Evolutionary conservation across 2,888 invertebrate species (phyloP), one percentile per base, ranked within the genome.

Genomic region (Pristionchus entomophagus): DNA sequence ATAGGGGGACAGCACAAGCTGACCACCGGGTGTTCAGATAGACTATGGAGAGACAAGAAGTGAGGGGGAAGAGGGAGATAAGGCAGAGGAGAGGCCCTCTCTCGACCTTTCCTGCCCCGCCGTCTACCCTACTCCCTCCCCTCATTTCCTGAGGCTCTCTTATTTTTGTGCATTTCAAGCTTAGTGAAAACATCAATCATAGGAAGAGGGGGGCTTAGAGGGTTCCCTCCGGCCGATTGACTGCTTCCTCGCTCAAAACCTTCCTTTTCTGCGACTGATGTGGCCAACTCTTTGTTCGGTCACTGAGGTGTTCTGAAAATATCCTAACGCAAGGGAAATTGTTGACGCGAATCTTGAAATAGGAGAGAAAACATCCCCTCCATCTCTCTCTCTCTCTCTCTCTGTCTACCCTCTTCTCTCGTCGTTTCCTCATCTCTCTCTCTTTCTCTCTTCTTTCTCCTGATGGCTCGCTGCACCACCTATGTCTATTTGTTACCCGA

Each of bases 1-100:
- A 73, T 73, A 45, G 73, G 4, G 73, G n/a, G 73, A 3, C 73
- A 41, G 41, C 12, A 45, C 73, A 73, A 73, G 73, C 45, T 35
- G 73, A 41, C 56, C 73, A 73, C 38, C 26, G 51, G 29, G 29
- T 51, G 49, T 49, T 49, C 26, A 82, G 82, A 59, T 29, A 59
- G 26, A 56, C 26, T 4, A 14, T 2, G 10, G 59, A 82, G 51
- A 32, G 51, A 19, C 14, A 51, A 29, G 29, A 29, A 17, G 38
- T 35, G 35, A 38, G 32, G 81, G 81, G 19, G n/a, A n/a, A 35
- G 35, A 35, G 19, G 32, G 19, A 10, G 35, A 22, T 19, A 32
- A 22, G 53, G n/a, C 26, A 77, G 45, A 45, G 51, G 32, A 32
- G 32, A 51, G 17, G 32, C 29, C 22, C 41, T 5, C 26, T n/a